Conservation (phyloP, 2,113 vertebrate species). For the Sinocyclocheilus rhinocerous region DNA sequence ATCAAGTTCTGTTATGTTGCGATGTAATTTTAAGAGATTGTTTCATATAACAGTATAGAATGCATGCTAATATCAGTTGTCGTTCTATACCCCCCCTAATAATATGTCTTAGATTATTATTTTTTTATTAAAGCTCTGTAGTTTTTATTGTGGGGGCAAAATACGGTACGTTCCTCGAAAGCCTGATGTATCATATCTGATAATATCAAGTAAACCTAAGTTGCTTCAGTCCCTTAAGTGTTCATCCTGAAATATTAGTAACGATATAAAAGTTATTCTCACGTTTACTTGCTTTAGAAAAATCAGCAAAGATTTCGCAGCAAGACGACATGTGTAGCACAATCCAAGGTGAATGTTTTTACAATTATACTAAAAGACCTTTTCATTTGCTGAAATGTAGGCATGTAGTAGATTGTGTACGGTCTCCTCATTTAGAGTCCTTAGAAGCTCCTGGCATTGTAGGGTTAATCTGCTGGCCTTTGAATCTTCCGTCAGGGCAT, state of each 20-base stretch:
- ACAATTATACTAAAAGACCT: background rate
- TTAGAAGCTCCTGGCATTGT: background rate
- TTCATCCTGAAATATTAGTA: background rate
- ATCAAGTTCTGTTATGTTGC: too few species aligned
- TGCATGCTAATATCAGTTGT: background rate
- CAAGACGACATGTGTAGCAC: background rate
- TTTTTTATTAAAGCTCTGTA: background rate
- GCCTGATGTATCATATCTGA: background rate
- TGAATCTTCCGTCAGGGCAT: background rate
- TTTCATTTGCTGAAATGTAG: background rate
- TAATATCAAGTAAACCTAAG: background rate
- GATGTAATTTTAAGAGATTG: too few species aligned
- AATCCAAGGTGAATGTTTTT: background rate
- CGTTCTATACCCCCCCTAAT: background rate
- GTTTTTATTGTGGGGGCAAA: background rate
- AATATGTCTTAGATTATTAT: background rate
- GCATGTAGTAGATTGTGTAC: background rate
- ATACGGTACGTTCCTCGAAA: background rate
- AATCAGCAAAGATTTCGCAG: background rate
- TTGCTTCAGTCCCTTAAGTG: background rate
- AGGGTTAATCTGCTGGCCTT: background rate
- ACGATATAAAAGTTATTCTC: background rate
- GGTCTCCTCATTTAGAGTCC: background rate
- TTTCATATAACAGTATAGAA: too few species aligned
- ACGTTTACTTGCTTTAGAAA: background rate